These are phyloP conservation scores for Sphenopsis melanotis DNA, from an alignment of 2,797 vertebrate genomes.

Conservation along the genomic window DNA sequence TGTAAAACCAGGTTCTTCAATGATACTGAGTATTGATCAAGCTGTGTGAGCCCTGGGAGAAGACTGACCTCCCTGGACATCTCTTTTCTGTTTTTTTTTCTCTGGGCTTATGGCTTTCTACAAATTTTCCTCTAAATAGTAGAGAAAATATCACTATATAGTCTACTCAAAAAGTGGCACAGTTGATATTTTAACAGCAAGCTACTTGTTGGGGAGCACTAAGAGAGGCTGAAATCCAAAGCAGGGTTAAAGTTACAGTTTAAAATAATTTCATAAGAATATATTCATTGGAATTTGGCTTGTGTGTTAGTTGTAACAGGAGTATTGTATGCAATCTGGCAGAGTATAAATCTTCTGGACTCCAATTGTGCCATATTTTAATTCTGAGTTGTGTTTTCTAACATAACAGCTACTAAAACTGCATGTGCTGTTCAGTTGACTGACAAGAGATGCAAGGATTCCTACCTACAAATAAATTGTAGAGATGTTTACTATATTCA, in stretches of 20 bases:
- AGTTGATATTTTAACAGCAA: background rate
- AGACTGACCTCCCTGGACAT: background rate
- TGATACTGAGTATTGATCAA: background rate
- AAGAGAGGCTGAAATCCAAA: background rate
- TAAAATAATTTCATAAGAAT: constrained; percentile 8
- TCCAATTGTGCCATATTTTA: background rate
- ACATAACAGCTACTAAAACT: constrained; percentile 17
- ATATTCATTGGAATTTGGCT: background rate
- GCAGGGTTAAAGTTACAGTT: background rate
- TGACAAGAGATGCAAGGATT: background rate
- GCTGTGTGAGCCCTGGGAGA: background rate
- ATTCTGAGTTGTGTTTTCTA: constrained; percentile 22
- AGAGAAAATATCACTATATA: background rate
- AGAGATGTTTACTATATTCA: background rate
- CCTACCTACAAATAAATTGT: constrained; percentile 23
- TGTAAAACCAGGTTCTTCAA: background rate
- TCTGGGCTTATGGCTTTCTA: background rate
- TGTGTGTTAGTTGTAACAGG: background rate
- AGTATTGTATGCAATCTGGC: background rate
- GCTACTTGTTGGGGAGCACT: background rate
- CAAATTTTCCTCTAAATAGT: background rate
- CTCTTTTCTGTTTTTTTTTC: background rate
- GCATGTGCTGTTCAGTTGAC: background rate
- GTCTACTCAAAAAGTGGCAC: background rate
- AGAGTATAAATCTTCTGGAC: constrained; percentile 3